Evolutionary conservation across 2,113 vertebrate genomes (phyloP).

Genomic region (Myrmecophaga tridactyla): DNA sequence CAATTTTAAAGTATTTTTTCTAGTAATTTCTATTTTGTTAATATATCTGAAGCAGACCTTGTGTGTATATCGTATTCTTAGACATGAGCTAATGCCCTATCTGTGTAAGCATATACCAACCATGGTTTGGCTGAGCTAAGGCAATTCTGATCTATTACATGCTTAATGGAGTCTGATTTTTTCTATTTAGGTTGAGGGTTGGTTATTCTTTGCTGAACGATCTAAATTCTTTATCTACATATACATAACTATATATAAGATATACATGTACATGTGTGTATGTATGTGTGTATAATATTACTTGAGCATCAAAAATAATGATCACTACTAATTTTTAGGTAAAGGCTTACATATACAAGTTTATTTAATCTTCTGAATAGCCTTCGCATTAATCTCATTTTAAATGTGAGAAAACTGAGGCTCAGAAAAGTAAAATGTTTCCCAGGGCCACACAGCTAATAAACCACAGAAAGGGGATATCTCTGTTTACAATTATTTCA

Average conservation of each 20-base stretch:
- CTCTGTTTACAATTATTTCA: neutral
- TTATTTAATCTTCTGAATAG: conserved; percentile 28
- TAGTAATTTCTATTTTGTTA: neutral
- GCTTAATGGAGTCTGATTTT: conserved; percentile 7
- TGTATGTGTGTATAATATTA: neutral
- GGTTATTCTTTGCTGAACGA: neutral
- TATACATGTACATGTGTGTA: neutral
- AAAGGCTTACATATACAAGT: neutral
- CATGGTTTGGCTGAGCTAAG: neutral
- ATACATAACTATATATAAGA: no score
- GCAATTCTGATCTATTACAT: neutral
- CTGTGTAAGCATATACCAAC: neutral
- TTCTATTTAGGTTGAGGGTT: neutral
- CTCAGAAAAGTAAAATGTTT: neutral
- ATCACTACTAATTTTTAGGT: neutral
- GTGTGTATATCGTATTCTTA: neutral
- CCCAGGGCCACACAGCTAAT: neutral
- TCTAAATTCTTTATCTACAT: neutral
- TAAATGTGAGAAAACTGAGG: conserved; percentile 12
- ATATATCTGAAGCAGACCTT: neutral
- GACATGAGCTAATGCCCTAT: neutral
- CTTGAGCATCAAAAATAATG: neutral
- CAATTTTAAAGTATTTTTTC: neutral
- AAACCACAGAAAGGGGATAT: neutral
- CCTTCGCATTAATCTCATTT: neutral